Conservation (phyloP, 2,113 vertebrate genomes). For the Alectura lathami region DNA sequence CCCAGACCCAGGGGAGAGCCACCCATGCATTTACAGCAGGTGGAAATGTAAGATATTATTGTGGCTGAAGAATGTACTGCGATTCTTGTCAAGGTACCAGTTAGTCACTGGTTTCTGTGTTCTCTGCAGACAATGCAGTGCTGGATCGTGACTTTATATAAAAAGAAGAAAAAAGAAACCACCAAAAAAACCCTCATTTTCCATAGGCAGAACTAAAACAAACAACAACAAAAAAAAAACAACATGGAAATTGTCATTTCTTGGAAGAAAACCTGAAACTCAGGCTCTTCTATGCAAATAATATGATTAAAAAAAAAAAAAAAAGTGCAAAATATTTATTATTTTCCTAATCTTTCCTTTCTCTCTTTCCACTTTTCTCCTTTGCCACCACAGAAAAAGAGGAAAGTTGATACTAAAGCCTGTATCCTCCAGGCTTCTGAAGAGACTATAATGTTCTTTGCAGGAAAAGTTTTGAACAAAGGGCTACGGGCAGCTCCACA, state of each 20-base stretch:
- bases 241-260: background rate
- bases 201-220: background rate
- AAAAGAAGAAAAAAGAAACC: background rate
- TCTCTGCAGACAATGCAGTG: background rate
- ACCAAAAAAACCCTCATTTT: background rate
- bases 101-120: background rate
- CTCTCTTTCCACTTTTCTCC: background rate
- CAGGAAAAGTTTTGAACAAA: background rate
- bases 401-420: background rate
- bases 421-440: background rate
- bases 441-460: background rate
- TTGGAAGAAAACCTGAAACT: background rate
- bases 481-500: background rate
- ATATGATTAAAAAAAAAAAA: background rate
- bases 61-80: background rate
- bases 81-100: background rate
- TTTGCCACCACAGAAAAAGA: background rate
- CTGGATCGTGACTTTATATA: background rate
- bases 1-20: background rate
- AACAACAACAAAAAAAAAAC: background rate
- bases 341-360: background rate
- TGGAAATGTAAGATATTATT: background rate
- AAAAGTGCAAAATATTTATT: background rate
- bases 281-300: background rate
- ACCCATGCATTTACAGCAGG: background rate